Conservation (phyloP, 2,888 invertebrate species). For the Acronicta alni region DNA sequence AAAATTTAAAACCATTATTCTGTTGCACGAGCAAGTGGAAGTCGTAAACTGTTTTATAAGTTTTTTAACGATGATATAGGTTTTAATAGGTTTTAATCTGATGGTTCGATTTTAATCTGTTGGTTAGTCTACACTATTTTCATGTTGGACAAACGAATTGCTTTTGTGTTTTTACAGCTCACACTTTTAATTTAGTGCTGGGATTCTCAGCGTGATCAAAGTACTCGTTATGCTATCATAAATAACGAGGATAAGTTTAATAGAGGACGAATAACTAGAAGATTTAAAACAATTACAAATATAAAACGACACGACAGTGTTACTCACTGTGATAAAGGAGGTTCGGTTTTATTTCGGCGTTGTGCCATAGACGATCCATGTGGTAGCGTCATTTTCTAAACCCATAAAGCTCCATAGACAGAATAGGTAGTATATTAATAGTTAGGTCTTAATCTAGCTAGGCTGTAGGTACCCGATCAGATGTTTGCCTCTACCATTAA, state of each 20-base stretch:
- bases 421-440: too few species aligned
- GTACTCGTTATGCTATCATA: background rate
- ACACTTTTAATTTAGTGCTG: background rate
- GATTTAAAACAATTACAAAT: background rate
- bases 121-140: background rate
- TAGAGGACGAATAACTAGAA: background rate
- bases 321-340: too few species aligned
- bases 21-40: constrained; percentile 72
- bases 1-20: constrained; percentile 80
- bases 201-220: too few species aligned
- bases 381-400: too few species aligned
- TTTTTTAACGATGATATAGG: constrained; percentile 66
- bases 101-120: constrained; percentile 13
- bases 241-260: too few species aligned
- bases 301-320: too few species aligned
- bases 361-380: too few species aligned
- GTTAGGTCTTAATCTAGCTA: too few species aligned
- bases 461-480: too few species aligned
- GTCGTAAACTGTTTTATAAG: constrained; percentile 74
- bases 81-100: constrained; percentile 52
- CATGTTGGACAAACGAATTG: background rate
- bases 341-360: too few species aligned
- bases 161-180: background rate
- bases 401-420: too few species aligned
- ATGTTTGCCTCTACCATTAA: too few species aligned